phyloP scores from a whole-genome alignment of 2,113 vertebrate genomes.

The Osmerus eperlanus region DNA sequence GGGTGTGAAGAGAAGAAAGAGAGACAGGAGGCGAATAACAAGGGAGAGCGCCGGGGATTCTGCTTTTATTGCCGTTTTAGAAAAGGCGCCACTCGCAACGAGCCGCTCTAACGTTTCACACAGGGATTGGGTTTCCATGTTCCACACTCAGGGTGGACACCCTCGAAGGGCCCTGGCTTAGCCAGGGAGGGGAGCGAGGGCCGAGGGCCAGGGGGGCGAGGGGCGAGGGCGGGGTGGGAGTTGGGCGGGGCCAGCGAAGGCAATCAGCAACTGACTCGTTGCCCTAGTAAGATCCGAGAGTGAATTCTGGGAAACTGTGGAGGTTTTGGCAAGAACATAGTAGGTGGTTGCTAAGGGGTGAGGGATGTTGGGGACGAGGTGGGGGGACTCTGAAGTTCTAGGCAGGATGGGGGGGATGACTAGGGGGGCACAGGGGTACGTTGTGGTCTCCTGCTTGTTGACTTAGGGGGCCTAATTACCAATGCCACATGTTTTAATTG shows the following conservation, averaged over 20 bases:
- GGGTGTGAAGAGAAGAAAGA: too few species aligned
- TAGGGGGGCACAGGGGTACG: neutral
- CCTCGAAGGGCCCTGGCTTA: constrained; percentile 31
- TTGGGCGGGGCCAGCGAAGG: constrained; percentile 26
- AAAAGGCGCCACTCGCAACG: constrained; percentile 33
- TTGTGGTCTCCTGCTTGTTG: neutral
- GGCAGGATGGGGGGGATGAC: neutral
- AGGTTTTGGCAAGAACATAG: constrained; percentile 37
- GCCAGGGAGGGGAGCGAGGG: too few species aligned
- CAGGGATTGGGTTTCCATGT: constrained; percentile 44
- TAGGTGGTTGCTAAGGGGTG: constrained; percentile 36
- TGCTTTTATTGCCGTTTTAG: constrained; percentile 34
- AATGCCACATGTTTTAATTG: constrained; percentile 18
- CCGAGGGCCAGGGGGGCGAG: neutral
- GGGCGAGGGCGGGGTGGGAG: neutral
- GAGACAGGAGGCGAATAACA: neutral
- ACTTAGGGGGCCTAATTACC: constrained; percentile 29
- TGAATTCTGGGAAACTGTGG: constrained; percentile 37
- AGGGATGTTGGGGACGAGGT: neutral
- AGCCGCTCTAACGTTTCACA: constrained; percentile 37
- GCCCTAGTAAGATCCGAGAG: constrained; percentile 1
- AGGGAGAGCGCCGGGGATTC: constrained; percentile 1
- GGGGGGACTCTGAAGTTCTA: neutral
- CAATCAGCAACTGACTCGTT: constrained; percentile 54
- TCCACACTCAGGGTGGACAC: constrained; percentile 25